Evolutionary conservation across 2,888 invertebrate genomes (phyloP).

Genomic region (Dryobota labecula): DNA sequence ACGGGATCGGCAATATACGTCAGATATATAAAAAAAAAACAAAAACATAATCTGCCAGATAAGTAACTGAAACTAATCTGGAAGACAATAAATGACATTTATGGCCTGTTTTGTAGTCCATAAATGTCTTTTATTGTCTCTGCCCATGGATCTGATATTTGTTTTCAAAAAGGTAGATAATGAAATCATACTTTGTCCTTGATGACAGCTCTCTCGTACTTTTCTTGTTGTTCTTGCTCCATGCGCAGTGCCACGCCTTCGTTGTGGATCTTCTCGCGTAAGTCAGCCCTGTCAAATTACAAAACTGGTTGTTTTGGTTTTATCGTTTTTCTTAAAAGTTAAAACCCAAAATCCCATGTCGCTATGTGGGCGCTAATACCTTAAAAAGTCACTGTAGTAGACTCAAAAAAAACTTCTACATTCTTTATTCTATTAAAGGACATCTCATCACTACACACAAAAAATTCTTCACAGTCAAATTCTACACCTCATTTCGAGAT

Average conservation of each 20-base stretch:
- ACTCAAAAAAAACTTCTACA: not conserved
- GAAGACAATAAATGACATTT: no score
- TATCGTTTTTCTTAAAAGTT: not conserved
- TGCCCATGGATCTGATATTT: not conserved
- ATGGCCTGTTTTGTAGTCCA: no score
- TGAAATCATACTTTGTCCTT: conserved; percentile 80
- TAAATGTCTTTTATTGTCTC: not conserved
- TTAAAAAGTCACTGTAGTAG: not conserved
- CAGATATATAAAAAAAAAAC: not conserved
- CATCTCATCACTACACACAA: not conserved
- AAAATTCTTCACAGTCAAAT: not conserved
- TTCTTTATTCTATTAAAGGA: not conserved
- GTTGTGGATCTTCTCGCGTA: conserved; percentile 91
- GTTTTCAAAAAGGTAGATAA: conserved; percentile 4
- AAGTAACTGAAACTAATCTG: not conserved
- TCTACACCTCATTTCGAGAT: not conserved
- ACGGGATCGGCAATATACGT: not conserved
- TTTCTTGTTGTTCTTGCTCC: conserved; percentile 90
- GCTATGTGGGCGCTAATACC: conserved; percentile 3
- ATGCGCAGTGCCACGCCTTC: conserved; percentile 92
- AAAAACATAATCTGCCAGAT: not conserved
- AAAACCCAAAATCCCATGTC: not conserved
- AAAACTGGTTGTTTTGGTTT: not conserved
- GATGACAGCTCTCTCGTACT: conserved; percentile 87
- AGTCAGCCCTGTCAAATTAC: conserved; percentile 82